A percentile compares a stretch with the other conserved stretches of the same genome.
Evolutionary conservation across 2,888 invertebrate species (phyloP).

Genomic region (Ichneumon xanthorius): DNA sequence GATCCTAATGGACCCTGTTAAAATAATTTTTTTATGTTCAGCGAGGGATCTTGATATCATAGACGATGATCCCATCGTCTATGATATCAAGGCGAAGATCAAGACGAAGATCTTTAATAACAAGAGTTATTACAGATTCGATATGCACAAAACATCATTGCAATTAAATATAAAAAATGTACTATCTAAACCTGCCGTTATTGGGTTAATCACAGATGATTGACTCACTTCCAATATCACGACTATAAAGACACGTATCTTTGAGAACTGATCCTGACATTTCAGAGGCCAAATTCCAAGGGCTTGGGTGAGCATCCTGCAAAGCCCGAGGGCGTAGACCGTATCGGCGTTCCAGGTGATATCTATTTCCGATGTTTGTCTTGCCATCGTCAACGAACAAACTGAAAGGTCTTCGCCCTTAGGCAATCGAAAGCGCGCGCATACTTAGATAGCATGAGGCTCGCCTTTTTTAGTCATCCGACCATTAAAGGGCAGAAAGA

Average conservation of each 20-base stretch:
- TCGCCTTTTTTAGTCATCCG: not conserved
- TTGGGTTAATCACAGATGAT: not conserved
- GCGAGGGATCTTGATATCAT: no score
- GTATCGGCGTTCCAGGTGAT: constrained; percentile 58
- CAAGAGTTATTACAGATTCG: no score
- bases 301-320: constrained; percentile 41
- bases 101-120: no score
- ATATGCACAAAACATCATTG: no score
- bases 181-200: no score
- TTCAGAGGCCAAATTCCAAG: constrained; percentile 63
- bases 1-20: no score
- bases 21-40: no score
- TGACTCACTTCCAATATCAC: constrained; percentile 1
- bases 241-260: constrained; percentile 17
- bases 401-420: not conserved
- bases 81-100: no score
- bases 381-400: constrained; percentile 17
- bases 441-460: not conserved
- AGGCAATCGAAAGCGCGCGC: not conserved
- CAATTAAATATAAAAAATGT: no score
- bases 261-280: constrained; percentile 37
- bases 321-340: constrained; percentile 58
- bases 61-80: no score
- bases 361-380: constrained; percentile 10
- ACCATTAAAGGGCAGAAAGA: not conserved